Base-by-base conservation (phyloP, 2,888 invertebrate species). In the Microctonus hyperodae region DNA sequence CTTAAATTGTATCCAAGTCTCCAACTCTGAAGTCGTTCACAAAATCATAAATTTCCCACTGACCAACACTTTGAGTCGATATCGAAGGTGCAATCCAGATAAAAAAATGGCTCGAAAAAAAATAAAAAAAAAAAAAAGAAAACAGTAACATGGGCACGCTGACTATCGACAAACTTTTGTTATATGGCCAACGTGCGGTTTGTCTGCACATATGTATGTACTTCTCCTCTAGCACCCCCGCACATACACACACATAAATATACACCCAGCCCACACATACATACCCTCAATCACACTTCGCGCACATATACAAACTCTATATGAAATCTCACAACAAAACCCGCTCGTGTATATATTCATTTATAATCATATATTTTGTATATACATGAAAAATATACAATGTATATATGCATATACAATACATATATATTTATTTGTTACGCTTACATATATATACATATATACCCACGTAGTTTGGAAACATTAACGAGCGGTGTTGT, bases 121-220 rank as follows among this genome's bases (percentile, higher is more conserved):
- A 40, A 40, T 3, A 40, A 40, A 23, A 35, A 22, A 44, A 55
- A 11, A 40, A 56, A 40, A 44, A 28, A 20, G 25, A 40, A 22
- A 23, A 51, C 6, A 25, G 1, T 25, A 22, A 22, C 11, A n/a
- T 55, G 40, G 57, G 25, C 48, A 31, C 13, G 53, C 48, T 16
- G 35, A 64, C 64, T 69, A 68, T 58, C 67, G 58, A 55, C 25
- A 65, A 69, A 59, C 63, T 67, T 62, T 63, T 61, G 53, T 57
- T 60, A 55, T 59, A 64, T 48, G 68, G 28, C 44, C 53, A 59
- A 59, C 61, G 61, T 61, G 66, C 20, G 66, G 64, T 65, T 65
- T 58, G 44, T 25, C 35, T 66, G 22, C 57, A 56, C 65, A 60
- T 40, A 44, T 51, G 60, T 58, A 28, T 20, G 16, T 16, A n/a